These are phyloP conservation scores for Phrynocephalus vlangalii DNA, from an alignment of 2,797 vertebrate genomes.

Conservation along the genomic window DNA sequence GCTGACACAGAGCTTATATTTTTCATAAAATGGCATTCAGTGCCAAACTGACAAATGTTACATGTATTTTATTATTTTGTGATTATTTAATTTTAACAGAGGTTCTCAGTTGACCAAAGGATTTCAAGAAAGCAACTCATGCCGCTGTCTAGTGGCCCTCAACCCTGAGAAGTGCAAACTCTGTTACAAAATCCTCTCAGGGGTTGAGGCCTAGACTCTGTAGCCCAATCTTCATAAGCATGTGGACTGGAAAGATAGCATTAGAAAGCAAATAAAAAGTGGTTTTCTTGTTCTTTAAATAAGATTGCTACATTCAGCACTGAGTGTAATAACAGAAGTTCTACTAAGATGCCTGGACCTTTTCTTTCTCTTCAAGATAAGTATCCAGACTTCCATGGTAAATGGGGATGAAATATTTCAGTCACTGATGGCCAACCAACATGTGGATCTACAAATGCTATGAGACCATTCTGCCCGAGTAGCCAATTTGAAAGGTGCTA, in stretches of 20 bases:
- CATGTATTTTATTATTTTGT: neutral
- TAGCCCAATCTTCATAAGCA: neutral
- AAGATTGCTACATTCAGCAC: neutral
- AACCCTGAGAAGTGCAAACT: neutral
- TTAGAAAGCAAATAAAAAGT: neutral
- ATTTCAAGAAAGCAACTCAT: neutral
- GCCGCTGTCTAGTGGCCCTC: neutral
- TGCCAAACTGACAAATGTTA: neutral
- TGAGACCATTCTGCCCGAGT: neutral
- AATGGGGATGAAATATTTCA: neutral
- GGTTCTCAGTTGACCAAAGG: neutral
- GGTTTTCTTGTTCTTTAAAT: neutral
- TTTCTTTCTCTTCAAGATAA: neutral
- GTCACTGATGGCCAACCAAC: neutral
- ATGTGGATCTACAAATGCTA: neutral
- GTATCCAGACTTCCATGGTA: neutral
- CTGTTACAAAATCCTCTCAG: neutral
- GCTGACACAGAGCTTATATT: neutral
- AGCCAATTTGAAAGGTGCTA: neutral
- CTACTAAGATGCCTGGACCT: too few species aligned
- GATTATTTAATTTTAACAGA: neutral
- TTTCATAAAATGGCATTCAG: neutral
- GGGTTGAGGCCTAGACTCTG: neutral
- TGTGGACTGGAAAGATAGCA: neutral
- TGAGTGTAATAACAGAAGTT: neutral